Evolutionary conservation across 2,888 invertebrate genomes (phyloP), one percentile per base, ranked within the genome.

Genomic region (Linnaemya tessellans): DNA sequence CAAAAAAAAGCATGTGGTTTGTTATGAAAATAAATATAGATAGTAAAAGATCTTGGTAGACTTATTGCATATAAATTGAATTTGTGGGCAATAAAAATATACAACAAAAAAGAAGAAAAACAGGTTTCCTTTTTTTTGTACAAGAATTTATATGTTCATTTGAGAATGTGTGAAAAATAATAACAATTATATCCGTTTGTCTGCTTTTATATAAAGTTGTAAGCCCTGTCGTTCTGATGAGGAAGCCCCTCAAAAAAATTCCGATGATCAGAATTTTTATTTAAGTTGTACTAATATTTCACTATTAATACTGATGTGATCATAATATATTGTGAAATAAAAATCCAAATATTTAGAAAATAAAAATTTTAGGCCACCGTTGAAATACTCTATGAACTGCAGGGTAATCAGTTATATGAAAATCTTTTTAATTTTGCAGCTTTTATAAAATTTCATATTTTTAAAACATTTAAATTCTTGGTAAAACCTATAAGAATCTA

Each of bases 51-150:
- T 1, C 18, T 8, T 20, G 22, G 1, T 51, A 64, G 74, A 75
- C 75, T 85, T 83, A 87, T 84, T 80, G 87, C 84, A 86, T 86
- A 87, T 86, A 87, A 87, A 87, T 87, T 87, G 86, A 86, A 87
- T 85, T 87, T 87, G 54, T 83, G 80, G 84, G 62, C 65, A 81
- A 81, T 84, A 78, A 80, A 80, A 71, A 51, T 15, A 43, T 25
- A 20, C 10, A 43, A 56, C 1, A 18, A 9, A n/a, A 54, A 56
- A 41, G n/a, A 64, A 8, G 25, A 3, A 25, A 56, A 58, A 56
- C 7, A 30, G 30, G 18, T 5, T 11, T 18, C 3, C 56, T n/a
- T 58, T n/a, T 60, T 51, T 11, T 60, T 60, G 22, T 15, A 20
- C 49, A 20, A 30, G 20, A 41, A 65, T 75, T 56, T 67, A 58